phyloP scores from a whole-genome alignment of 2,113 vertebrate genomes.

The Eonycteris spelaea region DNA sequence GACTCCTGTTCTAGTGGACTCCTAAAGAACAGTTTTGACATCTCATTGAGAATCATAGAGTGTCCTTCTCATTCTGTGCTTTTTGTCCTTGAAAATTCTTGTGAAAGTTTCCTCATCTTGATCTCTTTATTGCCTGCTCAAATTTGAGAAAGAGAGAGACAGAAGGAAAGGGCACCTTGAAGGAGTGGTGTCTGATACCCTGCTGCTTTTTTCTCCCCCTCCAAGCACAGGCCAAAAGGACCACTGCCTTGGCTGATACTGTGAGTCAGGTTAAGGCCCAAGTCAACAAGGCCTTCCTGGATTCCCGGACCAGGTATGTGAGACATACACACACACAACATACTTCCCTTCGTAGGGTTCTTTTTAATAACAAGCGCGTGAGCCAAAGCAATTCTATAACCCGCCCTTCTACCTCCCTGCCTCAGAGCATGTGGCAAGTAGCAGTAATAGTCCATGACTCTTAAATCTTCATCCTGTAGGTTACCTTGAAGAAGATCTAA shows the following conservation, averaged over 20 bases:
- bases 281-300: conserved; percentile 73
- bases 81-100: neutral
- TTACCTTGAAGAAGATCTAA: neutral
- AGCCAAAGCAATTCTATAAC: neutral
- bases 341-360: neutral
- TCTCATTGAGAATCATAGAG: neutral
- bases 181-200: neutral
- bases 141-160: neutral
- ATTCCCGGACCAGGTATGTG: conserved; percentile 62
- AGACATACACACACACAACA: fast-evolving
- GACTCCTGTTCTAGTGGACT: neutral
- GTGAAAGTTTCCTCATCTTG: neutral
- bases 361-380: neutral
- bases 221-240: neutral
- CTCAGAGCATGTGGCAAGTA: neutral
- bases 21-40: neutral
- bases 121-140: neutral
- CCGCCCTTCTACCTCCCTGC: neutral
- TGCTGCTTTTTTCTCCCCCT: neutral
- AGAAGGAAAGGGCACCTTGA: neutral
- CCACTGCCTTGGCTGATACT: neutral
- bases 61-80: neutral
- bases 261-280: conserved; percentile 57
- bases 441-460: neutral
- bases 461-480: neutral